Conservation (phyloP, 2,113 vertebrate genomes). For the Petaurus breviceps region DNA sequence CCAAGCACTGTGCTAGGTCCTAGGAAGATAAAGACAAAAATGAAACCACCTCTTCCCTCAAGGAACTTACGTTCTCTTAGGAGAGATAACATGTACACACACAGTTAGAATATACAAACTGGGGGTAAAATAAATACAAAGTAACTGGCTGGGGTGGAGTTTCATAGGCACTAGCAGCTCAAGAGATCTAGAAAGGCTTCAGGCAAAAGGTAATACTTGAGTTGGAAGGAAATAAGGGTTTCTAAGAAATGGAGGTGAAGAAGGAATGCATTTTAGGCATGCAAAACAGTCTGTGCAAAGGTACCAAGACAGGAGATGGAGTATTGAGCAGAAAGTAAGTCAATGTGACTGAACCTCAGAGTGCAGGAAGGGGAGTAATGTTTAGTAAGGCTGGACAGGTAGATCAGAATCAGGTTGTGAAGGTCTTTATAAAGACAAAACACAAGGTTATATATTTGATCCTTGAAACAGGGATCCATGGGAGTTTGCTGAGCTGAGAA, state of each 20-base stretch:
- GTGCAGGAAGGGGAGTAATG: background rate
- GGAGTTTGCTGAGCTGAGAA: background rate
- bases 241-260: background rate
- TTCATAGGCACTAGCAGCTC: background rate
- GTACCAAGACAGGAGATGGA: too few relatives aligned
- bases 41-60: background rate
- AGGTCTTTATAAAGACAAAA: background rate
- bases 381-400: background rate
- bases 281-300: too few relatives aligned
- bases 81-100: background rate
- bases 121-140: background rate
- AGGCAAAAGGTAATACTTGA: background rate
- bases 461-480: background rate
- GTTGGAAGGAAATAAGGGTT: background rate
- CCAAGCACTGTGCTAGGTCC: background rate
- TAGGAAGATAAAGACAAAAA: background rate
- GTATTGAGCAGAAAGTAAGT: background rate
- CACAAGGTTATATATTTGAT: background rate
- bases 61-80: background rate
- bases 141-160: background rate
- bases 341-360: background rate
- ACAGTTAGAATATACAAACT: background rate
- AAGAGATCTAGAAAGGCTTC: background rate
- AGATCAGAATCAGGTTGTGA: background rate
- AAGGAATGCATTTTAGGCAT: background rate